Base-by-base conservation (phyloP, 2,113 vertebrate genomes). In the Perca fluviatilis region DNA sequence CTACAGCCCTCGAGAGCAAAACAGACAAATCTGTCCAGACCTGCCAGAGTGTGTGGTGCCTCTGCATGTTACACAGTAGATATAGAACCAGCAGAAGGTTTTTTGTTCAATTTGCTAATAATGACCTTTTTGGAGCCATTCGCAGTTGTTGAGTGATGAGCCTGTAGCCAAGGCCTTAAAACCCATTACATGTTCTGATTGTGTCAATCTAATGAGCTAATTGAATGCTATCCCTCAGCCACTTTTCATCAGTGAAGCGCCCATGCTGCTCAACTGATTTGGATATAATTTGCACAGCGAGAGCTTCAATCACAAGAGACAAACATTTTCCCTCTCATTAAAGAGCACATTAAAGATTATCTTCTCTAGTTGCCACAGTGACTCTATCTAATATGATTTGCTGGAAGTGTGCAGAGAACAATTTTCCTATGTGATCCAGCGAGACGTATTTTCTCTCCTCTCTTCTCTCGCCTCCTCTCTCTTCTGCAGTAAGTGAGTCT, bases 321-420 rank as follows among this genome's bases (percentile, higher is more conserved):
- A 94, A 94, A 94, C 90, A 93, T 94, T 95, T 95, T 91, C 91
- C 83, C 86, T 93, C 89, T 95, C 94, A 95, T 95, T 94, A 94
- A 89, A 92, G 93, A 91, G 88, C 76, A 88, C 83, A 92, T 92
- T 94, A 92, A 93, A 92, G 87, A 94, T 92, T 80, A 93, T 92
- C 90, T 92, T 88, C 84, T 91, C 89, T 50, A 84, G 91, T 87
- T 89, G 83, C 86, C 88, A 92, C 83, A 86, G 88, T 83, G 90
- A 91, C 90, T 93, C 88, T 67, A 85, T 92, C 87, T 92, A 92
- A 92, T 91, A 89, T 81, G 88, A 91, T 94, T 95, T 94, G 83
- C 82, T 88, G 83, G 77, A 90, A 90, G 84, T 88, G 85, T 80
- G 76, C 83, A 58, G 88, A 79, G 90, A 87, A 92, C 89, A 87